Evolutionary conservation across 2,113 vertebrate species (phyloP), one percentile per base, ranked within the genome.

Genomic region (Corythornis madagascariensis): DNA sequence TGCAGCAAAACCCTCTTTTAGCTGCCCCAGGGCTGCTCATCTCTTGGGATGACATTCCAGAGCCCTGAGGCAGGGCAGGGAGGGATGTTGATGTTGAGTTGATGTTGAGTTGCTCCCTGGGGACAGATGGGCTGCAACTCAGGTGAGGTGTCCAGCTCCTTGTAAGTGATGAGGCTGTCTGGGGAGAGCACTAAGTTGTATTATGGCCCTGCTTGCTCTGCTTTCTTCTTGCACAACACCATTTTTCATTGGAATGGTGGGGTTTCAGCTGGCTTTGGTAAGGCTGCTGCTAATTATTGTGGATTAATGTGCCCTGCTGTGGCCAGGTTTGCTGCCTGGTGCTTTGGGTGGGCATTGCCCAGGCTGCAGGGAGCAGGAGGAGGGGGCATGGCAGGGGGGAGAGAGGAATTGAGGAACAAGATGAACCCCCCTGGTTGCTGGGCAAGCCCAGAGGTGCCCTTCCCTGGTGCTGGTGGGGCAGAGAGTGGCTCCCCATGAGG

Each of bases 251-350:
- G 70, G 81, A 88, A 88, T 87, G 45, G 75, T 64, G 65, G 2
- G 1, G 86, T 92, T 88, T 59, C 86, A 90, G 88, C 35, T 45
- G 52, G 81, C 76, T 95, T 92, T 87, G 63, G 92, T 93, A 86
- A 78, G 61, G 69, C 70, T 93, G 90, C 83, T 92, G 72, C 90
- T 95, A 95, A 95, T 96, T 96, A 92, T 81, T 33, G 47, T 70
- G 78, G 78, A 95, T 93, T 86, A 50, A 40, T 71, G 85, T 38
- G 40, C 76, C 73, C 67, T 78, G 86, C 69, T 65, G 57, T 82
- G 75, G 38, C 67, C 38, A 38, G 38, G 38, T 96, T 82, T 77
- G 42, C n/a, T 67, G 76, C 60, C 47, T 52, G 16, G 42, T 77
- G 57, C 75, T 93, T 53, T 65, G 59, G 73, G n/a, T 17, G 35